Evolutionary conservation across 2,797 vertebrate genomes (phyloP).

Genomic region (Cynodonichthys magdalenae): DNA sequence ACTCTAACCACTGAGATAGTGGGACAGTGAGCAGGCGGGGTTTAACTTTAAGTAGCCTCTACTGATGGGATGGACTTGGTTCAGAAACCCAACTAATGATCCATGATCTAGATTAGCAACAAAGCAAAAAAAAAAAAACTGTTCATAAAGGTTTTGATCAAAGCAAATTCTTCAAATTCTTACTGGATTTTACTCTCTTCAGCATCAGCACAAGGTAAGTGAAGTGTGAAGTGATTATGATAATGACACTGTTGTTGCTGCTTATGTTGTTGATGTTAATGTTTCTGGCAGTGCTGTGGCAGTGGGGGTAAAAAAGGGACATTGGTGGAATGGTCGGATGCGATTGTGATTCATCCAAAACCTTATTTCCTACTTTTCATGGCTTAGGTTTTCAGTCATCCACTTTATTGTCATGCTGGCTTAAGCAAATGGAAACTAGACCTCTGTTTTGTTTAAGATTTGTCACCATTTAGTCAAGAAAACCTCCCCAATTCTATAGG

Average conservation of each 20-base stretch:
- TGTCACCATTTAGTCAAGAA: too few species aligned
- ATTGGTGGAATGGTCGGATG: neutral
- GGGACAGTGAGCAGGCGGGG: constrained; percentile 84
- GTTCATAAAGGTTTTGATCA: constrained; percentile 1
- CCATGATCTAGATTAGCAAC: neutral
- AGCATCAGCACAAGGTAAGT: constrained; percentile 70
- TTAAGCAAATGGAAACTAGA: too few species aligned
- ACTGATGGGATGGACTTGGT: constrained; percentile 93
- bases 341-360: too few species aligned
- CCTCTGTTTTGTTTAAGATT: too few species aligned
- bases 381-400: too few species aligned
- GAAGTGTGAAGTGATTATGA: constrained; percentile 19
- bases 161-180: neutral
- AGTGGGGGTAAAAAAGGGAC: neutral
- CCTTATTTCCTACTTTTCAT: too few species aligned
- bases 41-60: constrained; percentile 86
- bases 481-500: too few species aligned
- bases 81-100: constrained; percentile 78
- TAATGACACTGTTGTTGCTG: constrained; percentile 14
- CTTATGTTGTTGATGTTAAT: constrained; percentile 22
- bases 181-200: constrained; percentile 25
- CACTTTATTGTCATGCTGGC: too few species aligned
- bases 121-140: neutral
- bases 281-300: neutral
- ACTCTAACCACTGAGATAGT: constrained; percentile 87